Conservation (phyloP, 2,797 vertebrate genomes). For the Lithobates sylvaticus region DNA sequence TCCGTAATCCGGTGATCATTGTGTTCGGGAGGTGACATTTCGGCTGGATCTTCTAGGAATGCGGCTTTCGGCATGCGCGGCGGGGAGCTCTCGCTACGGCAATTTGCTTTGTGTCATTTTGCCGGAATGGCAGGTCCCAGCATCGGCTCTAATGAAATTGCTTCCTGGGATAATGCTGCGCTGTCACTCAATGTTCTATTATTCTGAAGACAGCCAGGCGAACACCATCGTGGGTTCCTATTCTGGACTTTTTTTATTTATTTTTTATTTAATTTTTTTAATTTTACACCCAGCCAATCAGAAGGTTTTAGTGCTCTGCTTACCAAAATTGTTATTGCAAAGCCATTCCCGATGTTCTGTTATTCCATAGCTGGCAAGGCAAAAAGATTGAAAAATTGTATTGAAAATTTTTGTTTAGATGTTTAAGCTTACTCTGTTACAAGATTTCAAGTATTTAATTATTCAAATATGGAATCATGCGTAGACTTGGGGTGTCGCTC, state of each 20-base stretch:
- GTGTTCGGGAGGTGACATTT: slow-evolving; percentile 74
- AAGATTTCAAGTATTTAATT: slow-evolving; percentile 66
- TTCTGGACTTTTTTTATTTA: slow-evolving; percentile 67
- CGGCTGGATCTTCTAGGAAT: slow-evolving; percentile 70
- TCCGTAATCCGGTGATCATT: slow-evolving; percentile 75
- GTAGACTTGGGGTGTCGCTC: no score
- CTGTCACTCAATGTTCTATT: slow-evolving; percentile 65
- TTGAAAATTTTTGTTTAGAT: no score
- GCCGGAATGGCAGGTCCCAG: slow-evolving; percentile 71
- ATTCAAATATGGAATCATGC: background rate
- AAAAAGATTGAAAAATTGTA: no score
- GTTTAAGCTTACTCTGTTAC: slow-evolving; percentile 16
- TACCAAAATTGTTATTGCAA: no score
- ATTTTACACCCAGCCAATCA: slow-evolving; percentile 61
- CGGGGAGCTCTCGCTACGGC: slow-evolving; percentile 65
- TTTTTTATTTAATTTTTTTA: slow-evolving; percentile 7
- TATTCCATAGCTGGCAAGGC: no score
- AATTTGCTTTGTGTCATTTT: slow-evolving; percentile 70
- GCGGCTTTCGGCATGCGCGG: slow-evolving; percentile 62
- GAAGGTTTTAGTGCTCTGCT: no score
- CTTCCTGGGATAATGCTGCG: slow-evolving; percentile 65
- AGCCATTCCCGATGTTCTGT: no score
- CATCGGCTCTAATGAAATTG: slow-evolving; percentile 71
- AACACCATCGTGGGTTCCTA: slow-evolving; percentile 38
- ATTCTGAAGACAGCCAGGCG: slow-evolving; percentile 63